phyloP scores from a whole-genome alignment of 2,113 vertebrate species.

The Hemichromis elongatus region DNA sequence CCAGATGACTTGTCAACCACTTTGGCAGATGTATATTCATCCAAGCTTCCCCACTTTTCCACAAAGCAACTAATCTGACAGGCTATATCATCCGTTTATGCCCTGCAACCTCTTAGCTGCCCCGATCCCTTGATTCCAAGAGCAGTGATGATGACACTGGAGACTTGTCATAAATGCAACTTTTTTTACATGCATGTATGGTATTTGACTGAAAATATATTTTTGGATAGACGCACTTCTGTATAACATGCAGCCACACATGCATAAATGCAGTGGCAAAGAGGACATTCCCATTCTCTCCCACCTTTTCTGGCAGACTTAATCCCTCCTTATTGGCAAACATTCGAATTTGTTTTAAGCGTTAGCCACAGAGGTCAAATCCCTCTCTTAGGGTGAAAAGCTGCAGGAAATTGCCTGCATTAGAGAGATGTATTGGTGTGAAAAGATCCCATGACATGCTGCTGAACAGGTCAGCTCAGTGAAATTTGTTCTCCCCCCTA shows the following conservation, averaged over 20 bases:
- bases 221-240: neutral
- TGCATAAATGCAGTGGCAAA: neutral
- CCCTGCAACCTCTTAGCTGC: neutral
- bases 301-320: slow-evolving; percentile 33
- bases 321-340: slow-evolving; percentile 68
- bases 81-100: neutral
- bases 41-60: neutral
- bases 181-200: neutral
- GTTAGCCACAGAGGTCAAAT: slow-evolving; percentile 65
- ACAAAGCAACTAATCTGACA: slow-evolving; percentile 24
- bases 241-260: neutral
- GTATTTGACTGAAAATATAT: neutral
- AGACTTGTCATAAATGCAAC: neutral
- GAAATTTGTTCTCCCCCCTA: slow-evolving; percentile 21
- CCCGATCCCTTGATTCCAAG: neutral
- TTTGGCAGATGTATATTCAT: slow-evolving; percentile 57
- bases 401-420: slow-evolving; percentile 79
- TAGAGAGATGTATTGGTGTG: slow-evolving; percentile 78
- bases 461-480: slow-evolving; percentile 55
- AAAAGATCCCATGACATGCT: slow-evolving; percentile 71
- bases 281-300: neutral
- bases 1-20: slow-evolving; percentile 57
- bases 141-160: neutral
- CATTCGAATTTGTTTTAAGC: slow-evolving; percentile 67
- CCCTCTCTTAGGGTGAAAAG: slow-evolving; percentile 67